Evolutionary conservation across 1,140 invertebrate genomes (phyloP).

Genomic region (Nilaparvata lugens): DNA sequence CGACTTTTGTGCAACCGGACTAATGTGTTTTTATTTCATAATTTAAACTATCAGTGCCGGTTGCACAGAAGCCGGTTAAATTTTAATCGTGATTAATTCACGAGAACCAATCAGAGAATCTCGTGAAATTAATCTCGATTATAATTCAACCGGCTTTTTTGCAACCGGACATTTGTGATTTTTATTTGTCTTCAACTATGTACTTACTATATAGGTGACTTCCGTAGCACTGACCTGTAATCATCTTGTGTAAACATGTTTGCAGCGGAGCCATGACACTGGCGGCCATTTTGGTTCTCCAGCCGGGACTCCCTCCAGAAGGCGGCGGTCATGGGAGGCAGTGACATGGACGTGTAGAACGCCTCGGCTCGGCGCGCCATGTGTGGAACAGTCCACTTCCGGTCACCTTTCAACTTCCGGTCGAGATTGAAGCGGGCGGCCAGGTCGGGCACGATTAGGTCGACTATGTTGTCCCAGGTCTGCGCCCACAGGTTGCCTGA

Average conservation of each 20-base stretch:
- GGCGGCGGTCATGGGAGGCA: conserved; percentile 43
- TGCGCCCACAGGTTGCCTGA: conserved; percentile 49
- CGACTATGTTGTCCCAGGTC: conserved; percentile 44
- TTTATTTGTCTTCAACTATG: too few species aligned
- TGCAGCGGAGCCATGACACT: conserved; percentile 55
- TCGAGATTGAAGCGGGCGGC: conserved; percentile 16
- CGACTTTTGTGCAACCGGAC: too few species aligned
- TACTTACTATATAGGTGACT: too few species aligned
- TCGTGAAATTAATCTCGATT: too few species aligned
- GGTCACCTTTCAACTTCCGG: conserved; percentile 37
- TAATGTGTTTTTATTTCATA: too few species aligned
- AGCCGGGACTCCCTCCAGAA: conserved; percentile 55
- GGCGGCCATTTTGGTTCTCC: conserved; percentile 28
- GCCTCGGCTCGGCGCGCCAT: conserved; percentile 52
- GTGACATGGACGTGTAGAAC: conserved; percentile 51
- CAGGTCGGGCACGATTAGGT: conserved; percentile 36
- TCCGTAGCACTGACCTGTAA: conserved; percentile 44
- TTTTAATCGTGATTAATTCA: too few species aligned
- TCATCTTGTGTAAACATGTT: conserved; percentile 57
- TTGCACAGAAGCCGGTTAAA: too few species aligned
- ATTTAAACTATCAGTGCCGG: too few species aligned
- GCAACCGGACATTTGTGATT: background rate
- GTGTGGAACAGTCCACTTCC: conserved; percentile 46
- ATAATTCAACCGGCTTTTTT: too few species aligned
- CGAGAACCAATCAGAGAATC: too few species aligned